phyloP scores from a whole-genome alignment of 2,888 invertebrate genomes.

The Entomobrya multifasciata region DNA sequence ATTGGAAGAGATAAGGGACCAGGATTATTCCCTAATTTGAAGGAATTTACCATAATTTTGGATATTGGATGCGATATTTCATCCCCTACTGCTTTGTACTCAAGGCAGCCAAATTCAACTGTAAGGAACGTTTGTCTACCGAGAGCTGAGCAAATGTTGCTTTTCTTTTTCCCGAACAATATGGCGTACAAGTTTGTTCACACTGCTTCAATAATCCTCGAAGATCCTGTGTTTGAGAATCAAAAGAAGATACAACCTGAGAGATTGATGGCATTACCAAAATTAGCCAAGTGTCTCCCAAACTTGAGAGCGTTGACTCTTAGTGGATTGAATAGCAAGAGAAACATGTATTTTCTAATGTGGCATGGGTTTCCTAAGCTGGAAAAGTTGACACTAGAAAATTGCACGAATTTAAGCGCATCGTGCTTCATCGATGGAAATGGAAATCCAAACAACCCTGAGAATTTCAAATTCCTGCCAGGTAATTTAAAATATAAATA shows the following conservation, averaged over 20 bases:
- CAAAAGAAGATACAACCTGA: constrained; percentile 19
- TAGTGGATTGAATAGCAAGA: constrained; percentile 39
- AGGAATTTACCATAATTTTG: constrained; percentile 39
- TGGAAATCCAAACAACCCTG: constrained; percentile 49
- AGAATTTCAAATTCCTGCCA: constrained; percentile 16
- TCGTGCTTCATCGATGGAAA: constrained; percentile 52
- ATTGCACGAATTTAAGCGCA: constrained; percentile 17
- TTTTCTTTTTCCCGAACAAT: constrained; percentile 55
- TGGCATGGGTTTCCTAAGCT: constrained; percentile 43
- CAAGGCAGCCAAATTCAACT: not conserved
- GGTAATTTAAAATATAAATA: not conserved
- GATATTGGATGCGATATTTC: constrained; percentile 57
- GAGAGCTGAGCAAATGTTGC: constrained; percentile 58
- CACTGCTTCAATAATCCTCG: constrained; percentile 10
- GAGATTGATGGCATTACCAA: constrained; percentile 13
- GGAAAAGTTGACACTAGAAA: constrained; percentile 29
- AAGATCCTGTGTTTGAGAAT: constrained; percentile 37
- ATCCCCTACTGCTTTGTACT: constrained; percentile 21
- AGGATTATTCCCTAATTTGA: constrained; percentile 52
- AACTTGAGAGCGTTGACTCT: constrained; percentile 3
- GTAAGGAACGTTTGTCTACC: constrained; percentile 57
- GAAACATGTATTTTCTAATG: constrained; percentile 21
- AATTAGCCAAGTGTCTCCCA: constrained; percentile 15
- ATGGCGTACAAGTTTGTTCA: constrained; percentile 1
- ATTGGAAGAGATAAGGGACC: constrained; percentile 55